phyloP scores from a whole-genome alignment of 2,888 invertebrate genomes.

The Argyresthia albistria region DNA sequence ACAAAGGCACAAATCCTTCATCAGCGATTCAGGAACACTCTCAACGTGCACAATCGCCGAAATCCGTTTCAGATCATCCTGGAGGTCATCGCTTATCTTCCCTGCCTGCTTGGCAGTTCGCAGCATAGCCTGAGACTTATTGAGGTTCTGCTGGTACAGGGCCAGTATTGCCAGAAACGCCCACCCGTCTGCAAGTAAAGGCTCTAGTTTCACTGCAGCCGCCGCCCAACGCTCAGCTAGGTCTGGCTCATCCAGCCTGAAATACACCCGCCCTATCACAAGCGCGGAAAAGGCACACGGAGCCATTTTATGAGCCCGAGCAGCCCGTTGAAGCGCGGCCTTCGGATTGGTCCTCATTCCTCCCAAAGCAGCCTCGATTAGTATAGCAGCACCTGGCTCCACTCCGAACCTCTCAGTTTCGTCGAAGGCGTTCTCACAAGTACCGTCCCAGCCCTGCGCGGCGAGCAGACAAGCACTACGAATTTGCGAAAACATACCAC shows the following conservation, averaged over 20 bases:
- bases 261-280: conserved; percentile 40
- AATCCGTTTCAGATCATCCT: conserved; percentile 31
- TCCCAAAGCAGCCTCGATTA: conserved; percentile 38
- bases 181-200: conserved; percentile 54
- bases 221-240: conserved; percentile 52
- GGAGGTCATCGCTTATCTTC: conserved; percentile 36
- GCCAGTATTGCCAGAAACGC: conserved; percentile 47
- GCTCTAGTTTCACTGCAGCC: conserved; percentile 46
- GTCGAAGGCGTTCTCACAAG: conserved; percentile 34
- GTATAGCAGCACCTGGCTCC: conserved; percentile 29
- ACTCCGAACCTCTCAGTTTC: conserved; percentile 43
- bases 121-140: conserved; percentile 42
- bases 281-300: conserved; percentile 49
- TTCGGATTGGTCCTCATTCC: conserved; percentile 28
- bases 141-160: conserved; percentile 33
- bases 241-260: conserved; percentile 27
- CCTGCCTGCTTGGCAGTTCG: conserved; percentile 53
- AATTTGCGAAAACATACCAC: conserved; percentile 44
- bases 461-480: conserved; percentile 33
- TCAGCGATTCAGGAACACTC: conserved; percentile 33
- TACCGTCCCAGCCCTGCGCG: conserved; percentile 38
- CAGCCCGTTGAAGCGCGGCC: conserved; percentile 47
- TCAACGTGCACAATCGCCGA: conserved; percentile 32
- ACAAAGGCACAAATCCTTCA: conserved; percentile 45
- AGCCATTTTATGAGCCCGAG: conserved; percentile 42